phyloP scores from a whole-genome alignment of 2,797 vertebrate genomes.

The Syngnathus rostellatus region DNA sequence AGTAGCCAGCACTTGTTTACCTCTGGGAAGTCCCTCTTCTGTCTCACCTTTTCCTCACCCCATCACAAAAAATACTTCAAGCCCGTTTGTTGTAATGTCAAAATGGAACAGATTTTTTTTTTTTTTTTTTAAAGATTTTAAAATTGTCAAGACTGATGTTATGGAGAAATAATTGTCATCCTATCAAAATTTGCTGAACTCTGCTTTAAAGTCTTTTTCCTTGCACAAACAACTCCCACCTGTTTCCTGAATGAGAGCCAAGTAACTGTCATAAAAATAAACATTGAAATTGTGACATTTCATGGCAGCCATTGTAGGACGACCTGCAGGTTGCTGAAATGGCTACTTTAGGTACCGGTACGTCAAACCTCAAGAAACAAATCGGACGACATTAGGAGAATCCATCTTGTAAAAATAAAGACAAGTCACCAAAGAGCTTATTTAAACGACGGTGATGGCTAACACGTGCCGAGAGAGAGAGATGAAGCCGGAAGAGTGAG shows the following conservation, averaged over 20 bases:
- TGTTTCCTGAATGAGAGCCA: neutral
- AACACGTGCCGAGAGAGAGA: conserved; percentile 20
- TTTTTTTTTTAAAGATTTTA: conserved; percentile 1
- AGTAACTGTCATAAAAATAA: neutral
- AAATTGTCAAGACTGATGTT: neutral
- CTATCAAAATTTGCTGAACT: neutral
- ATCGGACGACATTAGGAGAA: neutral
- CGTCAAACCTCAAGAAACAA: neutral
- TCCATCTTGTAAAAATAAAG: conserved; percentile 10
- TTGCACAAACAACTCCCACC: neutral
- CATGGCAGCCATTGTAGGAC: neutral
- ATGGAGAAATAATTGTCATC: neutral
- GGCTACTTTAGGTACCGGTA: neutral
- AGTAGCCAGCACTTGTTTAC: conserved; percentile 46
- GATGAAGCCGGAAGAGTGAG: conserved; percentile 10
- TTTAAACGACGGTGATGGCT: conserved; percentile 10
- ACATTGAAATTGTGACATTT: neutral
- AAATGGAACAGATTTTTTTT: neutral
- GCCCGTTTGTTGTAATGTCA: conserved; percentile 5
- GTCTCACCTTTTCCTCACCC: conserved; percentile 18
- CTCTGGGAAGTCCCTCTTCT: conserved; percentile 41
- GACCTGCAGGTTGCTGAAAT: neutral
- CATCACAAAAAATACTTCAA: conserved; percentile 3
- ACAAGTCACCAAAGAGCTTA: conserved; percentile 1
- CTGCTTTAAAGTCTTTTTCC: neutral